These are phyloP conservation scores for Climacteris rufus DNA, from an alignment of 2,113 vertebrate species.

Conservation along the genomic window DNA sequence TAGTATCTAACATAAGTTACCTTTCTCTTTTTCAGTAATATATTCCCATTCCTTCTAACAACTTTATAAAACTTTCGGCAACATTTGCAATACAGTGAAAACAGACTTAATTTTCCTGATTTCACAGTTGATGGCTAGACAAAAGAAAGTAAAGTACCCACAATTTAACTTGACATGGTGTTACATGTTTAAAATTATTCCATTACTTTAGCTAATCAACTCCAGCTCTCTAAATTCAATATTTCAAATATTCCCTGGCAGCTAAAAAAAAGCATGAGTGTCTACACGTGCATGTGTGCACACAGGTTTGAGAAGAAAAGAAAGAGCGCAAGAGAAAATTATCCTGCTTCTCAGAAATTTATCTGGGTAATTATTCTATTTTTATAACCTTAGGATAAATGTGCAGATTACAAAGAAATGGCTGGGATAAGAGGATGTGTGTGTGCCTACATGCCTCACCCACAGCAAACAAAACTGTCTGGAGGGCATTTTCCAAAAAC, in stretches of 20 bases:
- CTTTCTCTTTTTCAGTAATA: background rate
- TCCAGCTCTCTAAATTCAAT: background rate
- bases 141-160: background rate
- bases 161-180: background rate
- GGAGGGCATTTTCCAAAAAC: fast-evolving
- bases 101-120: background rate
- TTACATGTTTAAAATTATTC: background rate
- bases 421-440: background rate
- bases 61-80: background rate
- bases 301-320: background rate
- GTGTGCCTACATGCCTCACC: background rate
- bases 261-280: fast-evolving
- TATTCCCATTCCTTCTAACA: background rate
- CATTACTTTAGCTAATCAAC: background rate
- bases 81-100: background rate
- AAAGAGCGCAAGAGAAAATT: background rate
- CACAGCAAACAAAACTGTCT: background rate
- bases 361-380: background rate
- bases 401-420: background rate
- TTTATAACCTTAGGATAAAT: fast-evolving
- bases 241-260: background rate
- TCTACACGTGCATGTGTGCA: background rate
- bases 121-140: background rate
- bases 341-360: background rate
- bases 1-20: background rate